Percentiles rank a stretch among this genome's conserved stretches.
phyloP scores from a whole-genome alignment of 2,888 invertebrate species.

The Galeopsomyia nigrocyanea region DNA sequence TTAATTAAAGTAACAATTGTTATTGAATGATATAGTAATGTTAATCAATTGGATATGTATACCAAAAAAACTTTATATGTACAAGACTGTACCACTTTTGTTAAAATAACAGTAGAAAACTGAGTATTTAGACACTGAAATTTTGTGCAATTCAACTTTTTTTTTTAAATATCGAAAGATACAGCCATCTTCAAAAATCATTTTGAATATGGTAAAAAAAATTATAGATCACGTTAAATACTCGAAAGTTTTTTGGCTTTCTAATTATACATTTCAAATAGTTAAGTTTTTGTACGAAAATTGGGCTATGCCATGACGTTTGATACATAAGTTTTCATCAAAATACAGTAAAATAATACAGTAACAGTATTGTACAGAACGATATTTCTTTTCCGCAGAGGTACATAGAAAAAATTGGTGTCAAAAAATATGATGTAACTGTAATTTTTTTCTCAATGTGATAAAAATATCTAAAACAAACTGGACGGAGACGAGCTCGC shows the following conservation, averaged over 20 bases:
- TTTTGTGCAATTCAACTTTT: constrained; percentile 40
- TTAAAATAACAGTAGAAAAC: constrained; percentile 26
- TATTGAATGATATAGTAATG: constrained; percentile 45
- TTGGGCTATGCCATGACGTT: constrained; percentile 34
- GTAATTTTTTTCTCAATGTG: constrained; percentile 43
- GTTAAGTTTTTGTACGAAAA: constrained; percentile 20
- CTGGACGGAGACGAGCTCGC: constrained; percentile 4
- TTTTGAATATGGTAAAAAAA: background rate
- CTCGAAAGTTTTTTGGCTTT: too few species aligned
- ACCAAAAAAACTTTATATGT: constrained; percentile 47
- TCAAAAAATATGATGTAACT: constrained; percentile 34
- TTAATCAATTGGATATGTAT: constrained; percentile 47
- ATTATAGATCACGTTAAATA: background rate
- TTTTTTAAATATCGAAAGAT: constrained; percentile 14
- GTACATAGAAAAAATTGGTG: constrained; percentile 31
- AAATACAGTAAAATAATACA: constrained; percentile 33
- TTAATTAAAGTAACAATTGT: constrained; percentile 39
- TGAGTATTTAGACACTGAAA: constrained; percentile 33
- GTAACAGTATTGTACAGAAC: constrained; percentile 47
- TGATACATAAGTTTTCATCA: constrained; percentile 26
- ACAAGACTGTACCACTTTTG: constrained; percentile 45
- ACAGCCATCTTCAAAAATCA: too few species aligned
- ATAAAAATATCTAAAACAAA: constrained; percentile 39
- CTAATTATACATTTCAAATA: too few species aligned
- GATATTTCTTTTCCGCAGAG: constrained; percentile 23